These are phyloP conservation scores for Anguilla obscura DNA, from an alignment of 2,797 vertebrate genomes.

Conservation along the genomic window DNA sequence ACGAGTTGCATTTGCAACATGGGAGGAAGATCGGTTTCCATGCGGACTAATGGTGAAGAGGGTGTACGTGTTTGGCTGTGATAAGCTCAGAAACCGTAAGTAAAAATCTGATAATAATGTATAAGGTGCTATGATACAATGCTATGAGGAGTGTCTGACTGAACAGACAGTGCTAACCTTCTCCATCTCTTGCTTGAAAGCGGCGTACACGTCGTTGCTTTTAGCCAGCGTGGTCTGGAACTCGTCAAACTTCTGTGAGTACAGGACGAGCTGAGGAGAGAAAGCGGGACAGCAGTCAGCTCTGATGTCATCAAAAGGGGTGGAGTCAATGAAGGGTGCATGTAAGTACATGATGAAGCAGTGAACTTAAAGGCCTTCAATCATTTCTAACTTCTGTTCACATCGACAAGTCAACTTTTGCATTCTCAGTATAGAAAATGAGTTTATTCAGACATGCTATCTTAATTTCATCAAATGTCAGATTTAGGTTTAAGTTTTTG, in stretches of 20 bases:
- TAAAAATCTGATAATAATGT: neutral
- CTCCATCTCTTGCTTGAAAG: conserved; percentile 96
- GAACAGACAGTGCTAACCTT: conserved; percentile 73
- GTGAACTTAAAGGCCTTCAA: neutral
- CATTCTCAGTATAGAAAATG: neutral
- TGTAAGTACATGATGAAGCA: neutral
- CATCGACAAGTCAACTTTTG: neutral
- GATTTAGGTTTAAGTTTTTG: neutral
- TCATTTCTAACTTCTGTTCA: neutral
- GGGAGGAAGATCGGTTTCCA: neutral
- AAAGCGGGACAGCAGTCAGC: neutral
- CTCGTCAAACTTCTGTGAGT: conserved; percentile 94
- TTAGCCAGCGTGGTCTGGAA: conserved; percentile 92
- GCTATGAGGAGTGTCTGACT: neutral
- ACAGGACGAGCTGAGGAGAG: conserved; percentile 82
- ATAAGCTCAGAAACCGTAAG: neutral
- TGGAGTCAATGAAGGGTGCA: too few species aligned
- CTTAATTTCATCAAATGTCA: neutral
- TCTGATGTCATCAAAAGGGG: neutral
- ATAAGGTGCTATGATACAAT: neutral
- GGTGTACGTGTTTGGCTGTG: neutral
- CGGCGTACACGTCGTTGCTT: conserved; percentile 92
- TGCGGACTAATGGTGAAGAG: neutral
- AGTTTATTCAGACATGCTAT: neutral
- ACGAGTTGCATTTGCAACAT: neutral